These are phyloP conservation scores for Fukomys damarensis DNA, from an alignment of 2,113 vertebrate species.

Conservation along the genomic window DNA sequence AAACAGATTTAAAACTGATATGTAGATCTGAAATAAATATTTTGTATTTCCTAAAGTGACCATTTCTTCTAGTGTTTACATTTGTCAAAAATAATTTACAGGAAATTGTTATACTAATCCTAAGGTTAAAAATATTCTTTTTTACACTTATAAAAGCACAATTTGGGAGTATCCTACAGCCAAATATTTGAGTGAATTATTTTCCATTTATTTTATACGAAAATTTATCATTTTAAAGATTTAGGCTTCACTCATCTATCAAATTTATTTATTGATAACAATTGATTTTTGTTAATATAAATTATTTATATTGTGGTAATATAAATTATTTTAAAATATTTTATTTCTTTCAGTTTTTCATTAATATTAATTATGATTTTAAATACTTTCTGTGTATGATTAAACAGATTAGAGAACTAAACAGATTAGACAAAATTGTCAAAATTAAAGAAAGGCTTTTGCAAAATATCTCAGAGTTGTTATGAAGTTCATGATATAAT, in stretches of 20 bases:
- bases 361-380: constrained; percentile 8
- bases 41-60: not conserved
- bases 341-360: not conserved
- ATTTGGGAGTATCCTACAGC: not conserved
- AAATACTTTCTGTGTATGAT: not conserved
- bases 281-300: constrained; percentile 29
- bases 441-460: constrained; percentile 1
- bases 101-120: not conserved
- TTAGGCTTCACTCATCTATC: not conserved
- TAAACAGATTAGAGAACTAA: constrained; percentile 17
- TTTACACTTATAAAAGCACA: not conserved
- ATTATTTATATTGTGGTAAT: not conserved
- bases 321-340: not conserved
- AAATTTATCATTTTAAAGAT: constrained; percentile 9
- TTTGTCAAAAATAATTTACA: constrained; percentile 24
- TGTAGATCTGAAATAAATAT: not conserved
- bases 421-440: not conserved
- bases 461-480: not conserved
- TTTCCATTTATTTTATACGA: not conserved
- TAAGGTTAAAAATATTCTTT: not conserved
- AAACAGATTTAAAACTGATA: not conserved
- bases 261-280: not conserved
- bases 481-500: constrained; percentile 12
- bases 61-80: not conserved
- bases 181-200: not conserved